Conservation (phyloP, 2,888 invertebrate genomes). For the Nephrotoma flavescens region DNA sequence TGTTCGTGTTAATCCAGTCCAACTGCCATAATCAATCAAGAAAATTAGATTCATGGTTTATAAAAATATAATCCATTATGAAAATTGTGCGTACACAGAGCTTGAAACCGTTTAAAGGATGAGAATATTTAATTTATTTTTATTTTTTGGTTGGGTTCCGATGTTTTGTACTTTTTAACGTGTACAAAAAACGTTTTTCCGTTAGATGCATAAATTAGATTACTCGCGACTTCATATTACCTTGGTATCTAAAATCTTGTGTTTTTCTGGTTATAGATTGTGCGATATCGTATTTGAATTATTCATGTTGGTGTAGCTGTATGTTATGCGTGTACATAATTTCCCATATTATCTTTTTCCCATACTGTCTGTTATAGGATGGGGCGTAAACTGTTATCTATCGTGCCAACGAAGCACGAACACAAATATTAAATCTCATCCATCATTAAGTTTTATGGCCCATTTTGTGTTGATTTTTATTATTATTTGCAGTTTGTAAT, state of each 20-base stretch:
- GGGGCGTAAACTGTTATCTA: background rate
- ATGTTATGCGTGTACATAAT: background rate
- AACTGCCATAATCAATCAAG: too few relatives aligned
- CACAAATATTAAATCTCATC: background rate
- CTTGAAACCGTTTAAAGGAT: too few relatives aligned
- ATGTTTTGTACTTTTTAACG: background rate
- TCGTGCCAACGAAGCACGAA: background rate
- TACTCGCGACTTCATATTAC: background rate
- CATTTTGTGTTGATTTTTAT: background rate
- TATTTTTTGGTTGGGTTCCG: background rate
- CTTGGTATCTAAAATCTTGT: background rate
- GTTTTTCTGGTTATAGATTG: too few relatives aligned
- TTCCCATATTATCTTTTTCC: background rate
- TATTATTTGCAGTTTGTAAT: constrained; percentile 58
- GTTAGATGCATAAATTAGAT: background rate
- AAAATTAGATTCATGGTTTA: too few relatives aligned
- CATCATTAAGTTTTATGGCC: background rate
- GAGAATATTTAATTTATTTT: too few relatives aligned
- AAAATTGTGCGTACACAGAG: too few relatives aligned
- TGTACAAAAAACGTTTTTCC: background rate
- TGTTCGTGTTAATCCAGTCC: too few relatives aligned
- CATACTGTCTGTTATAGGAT: background rate
- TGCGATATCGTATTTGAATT: background rate
- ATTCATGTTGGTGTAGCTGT: background rate
- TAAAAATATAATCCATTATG: too few relatives aligned